Base-by-base conservation (phyloP, 2,797 vertebrate genomes). In the Sebastes minor region DNA sequence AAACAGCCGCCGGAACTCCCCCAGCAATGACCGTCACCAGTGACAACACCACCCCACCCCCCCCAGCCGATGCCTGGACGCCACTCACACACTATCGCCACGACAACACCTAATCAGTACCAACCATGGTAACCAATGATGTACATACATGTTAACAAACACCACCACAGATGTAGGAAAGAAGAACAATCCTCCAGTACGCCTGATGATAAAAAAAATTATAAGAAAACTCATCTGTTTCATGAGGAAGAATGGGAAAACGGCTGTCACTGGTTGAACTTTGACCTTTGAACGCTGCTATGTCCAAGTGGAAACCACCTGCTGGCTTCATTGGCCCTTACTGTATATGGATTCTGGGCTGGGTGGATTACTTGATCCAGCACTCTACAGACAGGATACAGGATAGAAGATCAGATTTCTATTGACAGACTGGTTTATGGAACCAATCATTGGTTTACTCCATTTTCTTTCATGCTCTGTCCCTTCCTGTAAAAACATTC, bases 1-100 rank as follows among this genome's bases (percentile, higher is more conserved):
- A 98, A 97, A 79, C 97, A 97, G 0, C 94, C 97, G 66, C 91
- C 97, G 0, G 98, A 99, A 90, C 95, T 96, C 68, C 97, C 98
- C 1, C 97, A 99, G 94, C 95, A 91, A 91, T 90, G 3, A 57
- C 91, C 83, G 8, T 59, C 81, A 83, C 90, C 86, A 35, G 76
- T 77, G 82, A 82, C 74, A 81, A 86, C 85, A 32, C 74, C 90
- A 77, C 79, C 71, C 74, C 46, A 60, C 55, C 68, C 63, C 65
- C 64, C 71, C 73, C 55, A 71, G 71, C 74, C 18, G 9, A 46
- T 6, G n/a, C 78, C 90, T 85, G 82, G 83, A 92, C 8, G 81
- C 79, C 88, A 88, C 89, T 84, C 89, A 85, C 89, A 86, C 93
- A 87, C 89, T 72, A 61, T 83, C 76, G 74, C 81, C 90, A 93